Evolutionary conservation across 2,888 invertebrate genomes (phyloP).

Genomic region (Chrysomela aeneicollis): DNA sequence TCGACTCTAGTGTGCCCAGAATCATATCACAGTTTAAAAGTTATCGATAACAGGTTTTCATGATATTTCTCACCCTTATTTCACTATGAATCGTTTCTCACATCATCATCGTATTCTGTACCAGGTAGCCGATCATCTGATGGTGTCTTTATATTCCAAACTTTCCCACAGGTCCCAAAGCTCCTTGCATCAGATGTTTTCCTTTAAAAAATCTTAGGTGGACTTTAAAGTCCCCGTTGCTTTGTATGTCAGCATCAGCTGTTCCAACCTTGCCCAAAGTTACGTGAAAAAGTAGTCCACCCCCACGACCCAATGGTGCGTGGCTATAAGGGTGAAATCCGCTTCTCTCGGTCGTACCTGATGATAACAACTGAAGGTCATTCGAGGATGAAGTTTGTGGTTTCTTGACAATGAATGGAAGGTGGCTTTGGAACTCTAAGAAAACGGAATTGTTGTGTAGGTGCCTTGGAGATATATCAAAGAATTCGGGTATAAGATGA

Average conservation of each 20-base stretch:
- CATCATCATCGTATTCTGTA: neutral
- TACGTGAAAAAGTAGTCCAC: conserved; percentile 27
- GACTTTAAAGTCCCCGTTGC: conserved; percentile 35
- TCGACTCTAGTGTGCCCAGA: no score
- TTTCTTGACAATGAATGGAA: conserved; percentile 32
- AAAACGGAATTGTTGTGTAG: conserved; percentile 1
- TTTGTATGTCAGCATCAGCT: conserved; percentile 36
- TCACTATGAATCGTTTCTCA: neutral
- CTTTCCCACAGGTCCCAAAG: conserved; percentile 38
- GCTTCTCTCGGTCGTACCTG: neutral
- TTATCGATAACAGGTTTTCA: no score
- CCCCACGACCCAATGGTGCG: neutral
- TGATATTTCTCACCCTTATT: no score
- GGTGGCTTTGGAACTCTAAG: conserved; percentile 5
- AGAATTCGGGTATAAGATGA: neutral
- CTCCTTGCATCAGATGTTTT: conserved; percentile 33
- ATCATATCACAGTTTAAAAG: no score
- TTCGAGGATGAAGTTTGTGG: conserved; percentile 28
- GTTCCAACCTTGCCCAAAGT: conserved; percentile 34
- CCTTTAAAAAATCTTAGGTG: conserved; percentile 36
- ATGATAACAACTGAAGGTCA: conserved; percentile 12
- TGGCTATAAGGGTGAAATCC: neutral
- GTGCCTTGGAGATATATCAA: neutral
- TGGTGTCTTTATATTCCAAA: conserved; percentile 5
- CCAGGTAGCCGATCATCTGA: neutral